Evolutionary conservation across 1,140 invertebrate species (phyloP), one percentile per base, ranked within the genome.

Genomic region (Philotrypesis tridentata): DNA sequence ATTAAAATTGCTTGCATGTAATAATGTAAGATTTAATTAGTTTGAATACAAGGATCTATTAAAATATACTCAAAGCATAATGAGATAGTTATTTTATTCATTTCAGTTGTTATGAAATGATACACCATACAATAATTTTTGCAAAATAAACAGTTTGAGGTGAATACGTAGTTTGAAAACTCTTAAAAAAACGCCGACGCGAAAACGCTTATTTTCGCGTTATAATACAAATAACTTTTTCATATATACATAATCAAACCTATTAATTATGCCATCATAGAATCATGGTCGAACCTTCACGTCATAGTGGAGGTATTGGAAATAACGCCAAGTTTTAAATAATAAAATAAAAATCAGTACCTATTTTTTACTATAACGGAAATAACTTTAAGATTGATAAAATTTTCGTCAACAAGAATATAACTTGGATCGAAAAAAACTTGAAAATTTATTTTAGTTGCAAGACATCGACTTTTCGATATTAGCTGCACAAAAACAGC

Each of bases 371-470:
- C n/a, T n/a, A n/a, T n/a, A n/a, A 80, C 17, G 9, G 43, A 81
- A 81, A 68, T 78, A 77, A 68, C 23, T 55, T 48, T 27, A 8
- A 74, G 79, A 78, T 70, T n/a, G 8, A 63, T 43, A 79, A 31
- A 73, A 80, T 43, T 55, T 80, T 79, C 77, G 67, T 75, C 73
- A 23, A 86, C 55, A 82, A 78, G 80, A 89, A 85, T 67, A 86
- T 60, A 85, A 82, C 83, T 75, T 84, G 84, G 80, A 73, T 77
- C 77, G 84, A 82, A 77, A 83, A 86, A 83, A 84, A 86, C 77
- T 78, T 87, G 86, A 77, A 82, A 77, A 87, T 89, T 89, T 89
- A 89, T 89, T 89, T 87, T 87, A 84, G 83, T 85, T 88, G 89
- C 84, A 89, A 85, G 60, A 80, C 79, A 84, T 31, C 27, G 40